A percentile compares a stretch with the other conserved stretches of the same genome.
Evolutionary conservation across 2,888 invertebrate genomes (phyloP).

Genomic region (Oxyteleia sp.): DNA sequence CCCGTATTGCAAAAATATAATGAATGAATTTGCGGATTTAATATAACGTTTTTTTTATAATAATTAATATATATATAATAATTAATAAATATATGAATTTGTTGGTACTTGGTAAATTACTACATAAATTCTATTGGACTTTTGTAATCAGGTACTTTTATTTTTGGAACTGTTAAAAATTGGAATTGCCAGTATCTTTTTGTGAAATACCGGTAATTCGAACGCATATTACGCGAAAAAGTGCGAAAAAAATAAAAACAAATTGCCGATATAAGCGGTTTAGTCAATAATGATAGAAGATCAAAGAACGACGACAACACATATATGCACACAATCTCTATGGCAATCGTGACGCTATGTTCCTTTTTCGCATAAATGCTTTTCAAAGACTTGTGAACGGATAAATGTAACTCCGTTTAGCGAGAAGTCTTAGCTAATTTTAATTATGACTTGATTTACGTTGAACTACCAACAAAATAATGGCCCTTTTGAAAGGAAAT

Average conservation of each 20-base stretch:
- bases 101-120: too few species aligned
- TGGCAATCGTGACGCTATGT: conserved; percentile 75
- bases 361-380: conserved; percentile 81
- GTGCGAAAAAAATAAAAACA: conserved; percentile 26
- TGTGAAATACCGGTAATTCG: conserved; percentile 12
- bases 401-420: conserved; percentile 87
- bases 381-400: conserved; percentile 86
- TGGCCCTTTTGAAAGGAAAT: background rate
- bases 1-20: too few species aligned
- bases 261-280: conserved; percentile 64
- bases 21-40: too few species aligned
- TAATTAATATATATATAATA: too few species aligned
- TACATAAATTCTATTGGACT: conserved; percentile 4
- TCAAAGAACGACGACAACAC: conserved; percentile 87
- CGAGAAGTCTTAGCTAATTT: conserved; percentile 86
- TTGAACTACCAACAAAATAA: conserved; percentile 14
- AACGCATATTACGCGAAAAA: conserved; percentile 41
- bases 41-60: too few species aligned
- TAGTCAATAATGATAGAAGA: conserved; percentile 80
- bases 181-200: conserved; percentile 17
- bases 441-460: conserved; percentile 86
- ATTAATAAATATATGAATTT: too few species aligned
- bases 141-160: conserved; percentile 11
- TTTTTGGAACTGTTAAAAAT: conserved; percentile 19
- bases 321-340: conserved; percentile 85